These are phyloP conservation scores for Caradrina clavipalpis DNA, from an alignment of 2,888 invertebrate species.

Conservation along the genomic window DNA sequence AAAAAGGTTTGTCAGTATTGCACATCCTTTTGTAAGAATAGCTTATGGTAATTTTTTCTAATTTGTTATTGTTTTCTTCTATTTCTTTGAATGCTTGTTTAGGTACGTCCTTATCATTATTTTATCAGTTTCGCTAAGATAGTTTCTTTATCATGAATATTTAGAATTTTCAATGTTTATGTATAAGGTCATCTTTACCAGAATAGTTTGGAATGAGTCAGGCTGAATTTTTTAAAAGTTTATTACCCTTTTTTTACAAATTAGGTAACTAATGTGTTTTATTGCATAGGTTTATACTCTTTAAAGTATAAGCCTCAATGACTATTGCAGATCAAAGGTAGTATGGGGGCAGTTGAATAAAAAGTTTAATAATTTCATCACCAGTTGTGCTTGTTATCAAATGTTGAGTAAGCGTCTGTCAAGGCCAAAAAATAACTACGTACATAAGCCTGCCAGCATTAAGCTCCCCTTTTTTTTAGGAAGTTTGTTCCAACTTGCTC, in stretches of 20 bases:
- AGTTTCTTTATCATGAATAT: constrained; percentile 19
- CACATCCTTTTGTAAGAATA: constrained; percentile 24
- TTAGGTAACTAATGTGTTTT: too few relatives aligned
- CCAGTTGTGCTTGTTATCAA: neutral
- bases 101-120: neutral
- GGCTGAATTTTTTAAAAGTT: neutral
- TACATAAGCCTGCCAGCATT: neutral
- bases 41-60: neutral
- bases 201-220: neutral
- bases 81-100: constrained; percentile 17
- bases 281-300: too few relatives aligned
- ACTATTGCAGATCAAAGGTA: too few relatives aligned
- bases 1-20: constrained; percentile 2
- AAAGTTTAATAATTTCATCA: neutral
- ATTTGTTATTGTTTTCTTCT: constrained; percentile 23
- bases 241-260: too few relatives aligned
- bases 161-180: constrained; percentile 15
- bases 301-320: too few relatives aligned
- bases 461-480: neutral
- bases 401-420: neutral
- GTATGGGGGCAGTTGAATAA: neutral
- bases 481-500: too few relatives aligned
- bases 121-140: constrained; percentile 1
- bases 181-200: neutral
- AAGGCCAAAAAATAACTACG: neutral